These are phyloP conservation scores for Apolygus lucorum DNA, from an alignment of 1,140 invertebrate genomes.

Conservation along the genomic window DNA sequence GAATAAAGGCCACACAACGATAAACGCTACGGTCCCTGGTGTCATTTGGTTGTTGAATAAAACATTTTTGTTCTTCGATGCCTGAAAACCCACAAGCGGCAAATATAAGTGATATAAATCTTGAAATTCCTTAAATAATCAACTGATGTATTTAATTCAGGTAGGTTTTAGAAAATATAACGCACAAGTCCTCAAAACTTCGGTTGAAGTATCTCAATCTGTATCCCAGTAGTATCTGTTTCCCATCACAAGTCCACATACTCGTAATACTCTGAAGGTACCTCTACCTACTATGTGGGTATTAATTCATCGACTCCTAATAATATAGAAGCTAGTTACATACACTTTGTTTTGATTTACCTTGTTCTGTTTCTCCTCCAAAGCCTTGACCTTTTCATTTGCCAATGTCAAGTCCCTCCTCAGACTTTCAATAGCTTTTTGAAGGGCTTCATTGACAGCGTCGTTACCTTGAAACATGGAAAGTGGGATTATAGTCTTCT, in stretches of 20 bases:
- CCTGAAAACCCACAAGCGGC: neutral
- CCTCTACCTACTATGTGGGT: too few relatives aligned
- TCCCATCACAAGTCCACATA: too few relatives aligned
- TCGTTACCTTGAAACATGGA: too few relatives aligned
- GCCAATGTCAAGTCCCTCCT: slow-evolving; percentile 2
- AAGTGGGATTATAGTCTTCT: too few relatives aligned
- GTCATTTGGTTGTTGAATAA: neutral
- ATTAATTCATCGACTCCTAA: neutral
- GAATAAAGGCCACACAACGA: slow-evolving; percentile 16
- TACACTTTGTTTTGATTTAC: neutral
- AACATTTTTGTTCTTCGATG: neutral
- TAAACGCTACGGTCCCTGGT: slow-evolving; percentile 1
- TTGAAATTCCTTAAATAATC: too few relatives aligned
- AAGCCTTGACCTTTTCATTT: slow-evolving; percentile 12
- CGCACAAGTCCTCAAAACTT: too few relatives aligned
- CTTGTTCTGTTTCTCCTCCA: slow-evolving; percentile 7
- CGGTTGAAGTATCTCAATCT: too few relatives aligned
- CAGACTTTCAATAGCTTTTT: slow-evolving; percentile 18
- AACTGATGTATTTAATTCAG: too few relatives aligned
- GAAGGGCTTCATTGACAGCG: slow-evolving; percentile 13
- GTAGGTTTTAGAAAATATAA: too few relatives aligned
- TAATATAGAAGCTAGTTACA: neutral
- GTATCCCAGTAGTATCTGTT: too few relatives aligned
- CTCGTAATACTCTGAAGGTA: too few relatives aligned
- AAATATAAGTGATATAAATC: too few relatives aligned